Evolutionary conservation across 1,140 invertebrate genomes (phyloP).

Genomic region (Drosophila pectinifera): DNA sequence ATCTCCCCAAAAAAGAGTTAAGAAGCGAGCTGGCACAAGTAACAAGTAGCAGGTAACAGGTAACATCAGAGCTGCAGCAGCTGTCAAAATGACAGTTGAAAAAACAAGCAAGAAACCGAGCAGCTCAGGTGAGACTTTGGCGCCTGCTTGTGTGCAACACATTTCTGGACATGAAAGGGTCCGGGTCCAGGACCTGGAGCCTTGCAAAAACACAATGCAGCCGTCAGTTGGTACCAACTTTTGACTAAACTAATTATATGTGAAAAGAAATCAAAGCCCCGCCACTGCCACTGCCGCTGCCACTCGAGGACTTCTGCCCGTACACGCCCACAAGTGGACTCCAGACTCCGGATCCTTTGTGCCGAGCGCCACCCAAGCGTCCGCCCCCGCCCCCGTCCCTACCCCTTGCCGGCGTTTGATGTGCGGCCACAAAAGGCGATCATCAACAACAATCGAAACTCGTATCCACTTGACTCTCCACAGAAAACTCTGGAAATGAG

Average conservation of each 20-base stretch:
- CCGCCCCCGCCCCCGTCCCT: not conserved
- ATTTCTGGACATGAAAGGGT: slow-evolving; percentile 46
- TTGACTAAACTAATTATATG: slow-evolving; percentile 76
- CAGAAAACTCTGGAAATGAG: slow-evolving; percentile 10
- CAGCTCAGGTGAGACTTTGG: slow-evolving; percentile 56
- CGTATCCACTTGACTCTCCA: slow-evolving; percentile 27
- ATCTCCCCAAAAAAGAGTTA: no score
- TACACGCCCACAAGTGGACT: slow-evolving; percentile 65
- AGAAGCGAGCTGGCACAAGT: no score
- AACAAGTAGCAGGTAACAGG: slow-evolving; percentile 12
- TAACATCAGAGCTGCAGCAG: slow-evolving; percentile 49
- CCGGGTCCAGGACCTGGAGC: not conserved
- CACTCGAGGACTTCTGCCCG: slow-evolving; percentile 63
- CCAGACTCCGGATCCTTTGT: slow-evolving; percentile 26
- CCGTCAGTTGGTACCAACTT: slow-evolving; percentile 48
- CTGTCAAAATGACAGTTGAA: slow-evolving; percentile 80
- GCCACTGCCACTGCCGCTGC: no score
- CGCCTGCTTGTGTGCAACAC: slow-evolving; percentile 52
- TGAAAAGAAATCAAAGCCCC: slow-evolving; percentile 65
- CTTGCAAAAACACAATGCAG: slow-evolving; percentile 19
- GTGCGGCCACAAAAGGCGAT: slow-evolving; percentile 56
- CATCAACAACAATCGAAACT: slow-evolving; percentile 45
- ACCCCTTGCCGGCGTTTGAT: slow-evolving; percentile 48
- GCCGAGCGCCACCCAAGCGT: slow-evolving; percentile 3
- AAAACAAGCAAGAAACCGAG: slow-evolving; percentile 61